Conservation (phyloP, 2,888 invertebrate species). For the Ethmia dodecea region DNA sequence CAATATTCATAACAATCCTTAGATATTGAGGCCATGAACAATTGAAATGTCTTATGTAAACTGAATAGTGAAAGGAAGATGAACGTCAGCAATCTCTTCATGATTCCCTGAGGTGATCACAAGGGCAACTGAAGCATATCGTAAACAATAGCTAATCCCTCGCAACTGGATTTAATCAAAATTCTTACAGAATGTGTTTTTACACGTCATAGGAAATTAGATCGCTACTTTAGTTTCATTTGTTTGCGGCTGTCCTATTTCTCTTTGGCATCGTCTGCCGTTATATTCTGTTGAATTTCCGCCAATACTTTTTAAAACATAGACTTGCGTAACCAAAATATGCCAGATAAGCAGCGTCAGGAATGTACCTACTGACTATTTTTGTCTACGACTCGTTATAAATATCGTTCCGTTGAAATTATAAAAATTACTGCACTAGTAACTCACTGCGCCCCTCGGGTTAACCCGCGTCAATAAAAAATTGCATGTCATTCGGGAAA, state of each 20-base stretch:
- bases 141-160: constrained; percentile 9
- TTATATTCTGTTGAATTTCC: not conserved
- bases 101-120: constrained; percentile 17
- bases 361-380: too few species aligned
- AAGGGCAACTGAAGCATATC: constrained; percentile 15
- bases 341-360: too few species aligned
- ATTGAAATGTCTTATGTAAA: constrained; percentile 32
- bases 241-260: not conserved
- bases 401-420: too few species aligned
- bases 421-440: too few species aligned
- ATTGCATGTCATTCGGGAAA: too few species aligned
- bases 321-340: too few species aligned
- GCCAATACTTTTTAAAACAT: not conserved
- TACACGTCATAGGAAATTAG: too few species aligned
- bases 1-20: constrained; percentile 21
- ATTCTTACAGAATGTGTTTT: constrained; percentile 4
- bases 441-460: too few species aligned
- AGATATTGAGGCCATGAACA: constrained; percentile 43
- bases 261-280: not conserved
- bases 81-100: constrained; percentile 16
- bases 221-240: too few species aligned
- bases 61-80: constrained; percentile 38
- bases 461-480: too few species aligned
- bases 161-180: constrained; percentile 6
- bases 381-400: too few species aligned